Conservation (phyloP, 2,888 invertebrate genomes). For the Eupithecia exiguata region DNA sequence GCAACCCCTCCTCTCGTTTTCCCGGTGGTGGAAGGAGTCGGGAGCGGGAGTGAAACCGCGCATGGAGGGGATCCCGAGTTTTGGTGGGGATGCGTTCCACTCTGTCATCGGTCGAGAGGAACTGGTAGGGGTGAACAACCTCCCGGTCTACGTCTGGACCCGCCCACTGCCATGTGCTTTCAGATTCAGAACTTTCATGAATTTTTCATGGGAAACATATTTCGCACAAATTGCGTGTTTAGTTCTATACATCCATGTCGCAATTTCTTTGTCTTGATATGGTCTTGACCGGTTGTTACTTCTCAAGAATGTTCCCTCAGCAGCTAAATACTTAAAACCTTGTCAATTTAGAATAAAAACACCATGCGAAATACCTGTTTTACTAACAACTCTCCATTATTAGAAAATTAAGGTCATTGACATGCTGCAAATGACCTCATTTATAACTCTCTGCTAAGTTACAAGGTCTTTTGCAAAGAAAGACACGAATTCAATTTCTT, state of each 20-base stretch:
- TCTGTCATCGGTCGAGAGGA: slow-evolving; percentile 72
- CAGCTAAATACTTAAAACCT: not conserved
- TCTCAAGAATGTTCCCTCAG: not conserved
- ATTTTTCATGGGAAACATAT: slow-evolving; percentile 30
- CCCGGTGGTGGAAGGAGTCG: slow-evolving; percentile 81
- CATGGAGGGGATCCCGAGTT: slow-evolving; percentile 82
- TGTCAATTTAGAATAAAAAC: not conserved
- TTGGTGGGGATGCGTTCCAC: slow-evolving; percentile 82
- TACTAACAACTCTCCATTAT: not conserved
- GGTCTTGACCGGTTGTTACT: not conserved
- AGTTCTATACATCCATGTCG: slow-evolving; percentile 58
- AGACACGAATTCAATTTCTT: not conserved
- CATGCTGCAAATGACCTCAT: slow-evolving; percentile 4
- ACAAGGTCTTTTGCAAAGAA: not conserved
- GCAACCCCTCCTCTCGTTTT: slow-evolving; percentile 81
- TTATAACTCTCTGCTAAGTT: not conserved
- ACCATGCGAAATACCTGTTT: not conserved
- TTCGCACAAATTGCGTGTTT: slow-evolving; percentile 64
- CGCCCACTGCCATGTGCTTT: slow-evolving; percentile 61
- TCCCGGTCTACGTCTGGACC: slow-evolving; percentile 65
- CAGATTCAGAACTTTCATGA: slow-evolving; percentile 46
- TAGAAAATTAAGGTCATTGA: not conserved
- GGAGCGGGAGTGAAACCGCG: slow-evolving; percentile 82
- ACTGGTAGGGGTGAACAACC: slow-evolving; percentile 83
- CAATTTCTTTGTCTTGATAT: slow-evolving; percentile 61